These are phyloP conservation scores for Cepaea hortensis DNA, from an alignment of 2,888 invertebrate species.

Conservation along the genomic window DNA sequence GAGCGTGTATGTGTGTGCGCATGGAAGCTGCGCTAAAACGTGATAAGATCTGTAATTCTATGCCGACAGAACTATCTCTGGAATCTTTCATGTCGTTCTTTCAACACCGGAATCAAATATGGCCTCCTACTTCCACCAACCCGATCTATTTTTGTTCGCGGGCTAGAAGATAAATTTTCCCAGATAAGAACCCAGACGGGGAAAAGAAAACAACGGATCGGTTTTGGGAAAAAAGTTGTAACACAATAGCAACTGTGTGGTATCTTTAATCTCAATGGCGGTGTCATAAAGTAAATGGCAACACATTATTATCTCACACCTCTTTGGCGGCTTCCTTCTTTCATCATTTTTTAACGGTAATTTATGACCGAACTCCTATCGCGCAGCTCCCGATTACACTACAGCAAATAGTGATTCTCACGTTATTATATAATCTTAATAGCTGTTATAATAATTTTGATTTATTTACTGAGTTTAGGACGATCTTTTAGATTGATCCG, in stretches of 20 bases:
- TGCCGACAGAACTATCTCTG: neutral
- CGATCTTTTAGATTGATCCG: too few relatives aligned
- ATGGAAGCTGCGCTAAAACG: neutral
- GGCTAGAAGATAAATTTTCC: neutral
- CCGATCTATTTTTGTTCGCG: neutral
- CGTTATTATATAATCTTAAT: neutral
- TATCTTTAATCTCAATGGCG: slow-evolving; percentile 1
- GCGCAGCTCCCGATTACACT: neutral
- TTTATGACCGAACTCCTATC: neutral
- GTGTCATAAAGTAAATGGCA: neutral
- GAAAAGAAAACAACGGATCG: neutral
- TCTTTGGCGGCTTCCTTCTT: neutral
- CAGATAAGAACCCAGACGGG: neutral
- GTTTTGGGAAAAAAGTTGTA: neutral
- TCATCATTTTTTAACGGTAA: neutral
- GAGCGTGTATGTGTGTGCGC: neutral
- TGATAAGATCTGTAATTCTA: neutral
- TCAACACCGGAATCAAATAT: neutral
- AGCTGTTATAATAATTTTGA: neutral
- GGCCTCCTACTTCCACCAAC: neutral
- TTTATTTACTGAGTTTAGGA: too few relatives aligned
- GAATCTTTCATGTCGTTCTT: neutral
- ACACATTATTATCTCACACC: neutral
- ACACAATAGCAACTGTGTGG: neutral
- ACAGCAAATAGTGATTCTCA: neutral